Evolutionary conservation across 2,888 invertebrate species (phyloP), one percentile per base, ranked within the genome.

Genomic region (Aporophyla nigra): DNA sequence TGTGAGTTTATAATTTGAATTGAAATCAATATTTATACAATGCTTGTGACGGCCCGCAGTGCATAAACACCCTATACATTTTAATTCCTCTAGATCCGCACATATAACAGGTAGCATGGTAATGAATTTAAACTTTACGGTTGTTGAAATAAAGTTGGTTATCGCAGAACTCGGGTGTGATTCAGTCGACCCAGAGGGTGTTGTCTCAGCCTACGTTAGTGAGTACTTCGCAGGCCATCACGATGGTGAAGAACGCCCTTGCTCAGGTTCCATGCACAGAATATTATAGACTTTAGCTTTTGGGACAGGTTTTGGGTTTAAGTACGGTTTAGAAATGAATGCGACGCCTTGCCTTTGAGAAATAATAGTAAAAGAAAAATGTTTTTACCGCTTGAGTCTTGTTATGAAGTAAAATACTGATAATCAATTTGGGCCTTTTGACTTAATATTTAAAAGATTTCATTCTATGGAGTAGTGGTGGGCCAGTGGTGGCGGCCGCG

Each of bases 131-230:
- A 61, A 69, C 65, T 74, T 67, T 71, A 76, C 43, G 21, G 21
- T 71, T 67, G 43, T 76, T 76, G 21, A 71, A 71, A 83, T 76
- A 76, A 76, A 82, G 71, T 76, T 85, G 83, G 24, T 85, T 83
- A 83, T 83, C 86, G 89, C 95, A 96, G 96, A 96, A 96, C 85
- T 92, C 96, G 62, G 96, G 96, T 82, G 96, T 97, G 92, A 96
- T 97, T 88, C 96, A 97, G 89, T 93, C 96, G 67, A 91, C 95
- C 61, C 96, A 96, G 91, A 94, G 96, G 85, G 96, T 97, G 92
- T 56, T 84, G 78, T 63, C 75, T 73, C 96, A 96, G 88, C 95
- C 96, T 58, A 91, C 95, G 71, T 90, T 96, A 79, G 95, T 96
- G 88, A 95, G 93, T 93, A 93, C 95, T 1, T 92, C 96, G 73